Evolutionary conservation across 1,140 invertebrate genomes (phyloP).

Genomic region (Drosophila guanche): DNA sequence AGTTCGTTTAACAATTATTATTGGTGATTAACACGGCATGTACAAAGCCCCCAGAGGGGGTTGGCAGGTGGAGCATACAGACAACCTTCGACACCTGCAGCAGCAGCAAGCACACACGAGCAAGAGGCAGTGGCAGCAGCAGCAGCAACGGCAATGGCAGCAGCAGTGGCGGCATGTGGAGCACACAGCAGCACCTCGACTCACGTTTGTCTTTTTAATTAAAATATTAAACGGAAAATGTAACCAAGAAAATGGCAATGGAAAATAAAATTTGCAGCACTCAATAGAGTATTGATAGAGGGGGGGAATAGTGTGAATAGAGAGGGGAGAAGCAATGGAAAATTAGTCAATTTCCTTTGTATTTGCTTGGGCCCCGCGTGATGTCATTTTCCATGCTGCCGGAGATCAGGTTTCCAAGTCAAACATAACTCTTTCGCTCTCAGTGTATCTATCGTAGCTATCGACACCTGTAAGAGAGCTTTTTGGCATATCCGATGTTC

Average conservation of each 20-base stretch:
- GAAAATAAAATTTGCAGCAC: constrained; percentile 16
- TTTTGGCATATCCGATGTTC: constrained; percentile 43
- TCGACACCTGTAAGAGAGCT: constrained; percentile 27
- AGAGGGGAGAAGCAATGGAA: too few species aligned
- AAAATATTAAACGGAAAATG: constrained; percentile 81
- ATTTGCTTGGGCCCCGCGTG: too few species aligned
- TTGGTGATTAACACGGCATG: constrained; percentile 82
- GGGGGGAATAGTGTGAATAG: neutral
- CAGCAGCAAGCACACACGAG: constrained; percentile 13
- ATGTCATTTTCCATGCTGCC: too few species aligned
- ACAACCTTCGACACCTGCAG: constrained; percentile 80
- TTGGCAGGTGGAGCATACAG: constrained; percentile 20
- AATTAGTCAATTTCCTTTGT: too few species aligned
- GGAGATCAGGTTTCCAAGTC: constrained; percentile 33
- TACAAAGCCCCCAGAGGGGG: constrained; percentile 43
- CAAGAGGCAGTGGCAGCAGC: too few species aligned
- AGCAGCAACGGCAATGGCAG: neutral
- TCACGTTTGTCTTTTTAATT: constrained; percentile 77
- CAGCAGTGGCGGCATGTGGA: constrained; percentile 56
- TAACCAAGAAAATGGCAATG: constrained; percentile 52
- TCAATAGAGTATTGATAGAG: neutral
- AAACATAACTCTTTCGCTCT: constrained; percentile 33
- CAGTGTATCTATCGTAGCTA: constrained; percentile 37
- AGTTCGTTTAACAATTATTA: constrained; percentile 82
- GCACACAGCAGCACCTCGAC: constrained; percentile 52